Evolutionary conservation across 2,113 vertebrate genomes (phyloP).

Genomic region (Potamarius usumacintae): DNA sequence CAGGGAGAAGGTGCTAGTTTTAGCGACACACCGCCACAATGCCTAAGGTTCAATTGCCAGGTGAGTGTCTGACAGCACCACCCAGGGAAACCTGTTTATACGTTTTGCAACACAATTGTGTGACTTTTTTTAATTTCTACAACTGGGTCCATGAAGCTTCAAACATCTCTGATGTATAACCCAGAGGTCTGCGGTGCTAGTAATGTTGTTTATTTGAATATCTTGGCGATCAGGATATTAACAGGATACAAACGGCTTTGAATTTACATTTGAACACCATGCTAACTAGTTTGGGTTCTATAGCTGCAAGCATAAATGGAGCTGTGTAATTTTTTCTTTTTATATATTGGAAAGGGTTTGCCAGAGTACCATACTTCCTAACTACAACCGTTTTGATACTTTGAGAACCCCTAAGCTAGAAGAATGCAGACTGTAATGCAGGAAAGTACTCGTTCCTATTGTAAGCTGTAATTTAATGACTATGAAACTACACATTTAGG

Average conservation of each 20-base stretch:
- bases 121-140: background rate
- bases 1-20: conserved; percentile 54
- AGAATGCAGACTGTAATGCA: background rate
- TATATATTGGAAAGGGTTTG: background rate
- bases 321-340: background rate
- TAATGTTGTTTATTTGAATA: background rate
- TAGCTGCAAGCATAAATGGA: background rate
- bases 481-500: background rate
- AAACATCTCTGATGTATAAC: background rate
- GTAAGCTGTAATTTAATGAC: background rate
- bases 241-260: background rate
- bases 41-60: conserved; percentile 75
- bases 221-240: background rate
- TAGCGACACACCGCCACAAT: conserved; percentile 65
- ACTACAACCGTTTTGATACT: background rate
- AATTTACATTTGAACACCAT: background rate
- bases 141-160: background rate
- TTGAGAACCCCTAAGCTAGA: background rate
- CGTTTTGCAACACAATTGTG: background rate
- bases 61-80: conserved; percentile 70
- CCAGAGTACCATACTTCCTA: background rate
- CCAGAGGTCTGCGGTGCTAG: too few relatives aligned
- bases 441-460: background rate
- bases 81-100: background rate
- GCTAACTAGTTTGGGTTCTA: background rate